phyloP scores from a whole-genome alignment of 2,888 invertebrate genomes.

The Petrolisthes cinctipes region DNA sequence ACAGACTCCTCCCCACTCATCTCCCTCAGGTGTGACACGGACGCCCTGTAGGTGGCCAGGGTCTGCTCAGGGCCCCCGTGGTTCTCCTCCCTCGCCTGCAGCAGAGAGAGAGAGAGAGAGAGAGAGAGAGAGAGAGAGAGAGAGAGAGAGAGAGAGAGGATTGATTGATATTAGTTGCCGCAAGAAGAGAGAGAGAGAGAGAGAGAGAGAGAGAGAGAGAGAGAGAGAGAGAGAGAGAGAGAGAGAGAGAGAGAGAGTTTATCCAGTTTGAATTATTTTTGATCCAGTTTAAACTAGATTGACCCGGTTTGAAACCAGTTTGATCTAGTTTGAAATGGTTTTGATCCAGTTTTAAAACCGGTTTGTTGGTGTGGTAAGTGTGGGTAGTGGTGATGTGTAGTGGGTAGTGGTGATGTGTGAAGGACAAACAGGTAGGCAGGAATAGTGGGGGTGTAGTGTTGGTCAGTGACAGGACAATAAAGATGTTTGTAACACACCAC shows the following conservation, averaged over 20 bases:
- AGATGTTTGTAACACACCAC: too few relatives aligned
- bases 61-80: constrained; percentile 56
- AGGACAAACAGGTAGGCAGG: too few relatives aligned
- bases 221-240: not conserved
- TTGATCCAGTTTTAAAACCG: too few relatives aligned
- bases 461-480: too few relatives aligned
- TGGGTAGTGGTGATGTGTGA: too few relatives aligned
- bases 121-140: not conserved
- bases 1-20: constrained; percentile 49
- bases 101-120: not conserved
- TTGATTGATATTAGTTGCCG: not conserved
- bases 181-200: not conserved
- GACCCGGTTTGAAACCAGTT: too few relatives aligned
- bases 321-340: too few relatives aligned
- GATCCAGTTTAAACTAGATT: too few relatives aligned
- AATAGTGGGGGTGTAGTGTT: too few relatives aligned
- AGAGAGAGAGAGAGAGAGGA: not conserved
- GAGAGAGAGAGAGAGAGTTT: not conserved
- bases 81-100: constrained; percentile 53
- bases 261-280: too few relatives aligned
- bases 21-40: constrained; percentile 51
- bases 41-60: constrained; percentile 50
- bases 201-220: constrained; percentile 7
- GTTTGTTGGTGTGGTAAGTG: too few relatives aligned
- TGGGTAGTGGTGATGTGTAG: too few relatives aligned